Conservation (phyloP, 2,888 invertebrate species). For the Drosophila leonis region DNA sequence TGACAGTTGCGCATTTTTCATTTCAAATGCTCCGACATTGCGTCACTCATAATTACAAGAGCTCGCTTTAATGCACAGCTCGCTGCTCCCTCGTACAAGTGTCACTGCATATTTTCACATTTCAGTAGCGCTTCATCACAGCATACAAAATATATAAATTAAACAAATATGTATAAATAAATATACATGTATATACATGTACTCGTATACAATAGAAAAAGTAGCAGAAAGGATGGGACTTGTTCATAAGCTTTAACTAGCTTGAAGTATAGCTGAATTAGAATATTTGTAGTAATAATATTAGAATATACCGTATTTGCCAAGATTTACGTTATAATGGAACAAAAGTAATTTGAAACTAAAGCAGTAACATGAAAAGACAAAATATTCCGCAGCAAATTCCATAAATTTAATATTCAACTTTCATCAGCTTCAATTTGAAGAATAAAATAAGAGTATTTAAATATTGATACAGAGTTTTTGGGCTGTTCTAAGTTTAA, state of each 20-base stretch:
- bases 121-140: conserved; percentile 56
- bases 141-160: conserved; percentile 12
- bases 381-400: background rate
- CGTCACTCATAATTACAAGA: conserved; percentile 56
- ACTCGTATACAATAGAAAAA: background rate
- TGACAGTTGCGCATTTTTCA: conserved; percentile 41
- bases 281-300: background rate
- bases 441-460: background rate
- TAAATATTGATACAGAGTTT: no score
- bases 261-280: background rate
- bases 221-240: background rate
- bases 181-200: background rate
- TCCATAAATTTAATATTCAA: no score
- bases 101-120: conserved; percentile 22
- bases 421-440: background rate
- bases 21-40: conserved; percentile 24
- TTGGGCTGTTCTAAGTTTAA: no score
- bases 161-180: background rate
- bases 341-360: background rate
- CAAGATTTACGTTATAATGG: no score
- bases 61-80: conserved; percentile 1
- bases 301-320: no score
- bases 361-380: background rate
- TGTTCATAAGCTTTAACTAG: background rate
- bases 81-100: background rate